These are phyloP conservation scores for Gari tellinella DNA, from an alignment of 2,888 invertebrate species.

Conservation along the genomic window DNA sequence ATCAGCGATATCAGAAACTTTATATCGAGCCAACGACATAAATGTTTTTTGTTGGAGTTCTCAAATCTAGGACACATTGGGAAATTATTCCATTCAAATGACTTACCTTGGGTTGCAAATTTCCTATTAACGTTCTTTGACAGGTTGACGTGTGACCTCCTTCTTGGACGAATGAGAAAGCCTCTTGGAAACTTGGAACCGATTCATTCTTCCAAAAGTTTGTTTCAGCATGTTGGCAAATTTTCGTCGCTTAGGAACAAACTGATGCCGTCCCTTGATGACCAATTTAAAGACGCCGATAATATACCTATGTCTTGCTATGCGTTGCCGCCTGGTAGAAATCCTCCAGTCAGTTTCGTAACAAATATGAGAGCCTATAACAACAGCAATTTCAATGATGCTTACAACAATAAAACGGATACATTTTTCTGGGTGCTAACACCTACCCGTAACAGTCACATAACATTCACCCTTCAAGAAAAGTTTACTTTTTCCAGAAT, in stretches of 20 bases:
- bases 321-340: slow-evolving; percentile 54
- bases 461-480: slow-evolving; percentile 53
- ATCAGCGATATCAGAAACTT: slow-evolving; percentile 78
- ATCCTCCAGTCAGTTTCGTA: slow-evolving; percentile 82
- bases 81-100: slow-evolving; percentile 64
- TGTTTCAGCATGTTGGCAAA: slow-evolving; percentile 70
- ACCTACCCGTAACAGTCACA: slow-evolving; percentile 44
- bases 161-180: slow-evolving; percentile 55
- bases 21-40: slow-evolving; percentile 65
- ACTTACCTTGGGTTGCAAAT: slow-evolving; percentile 65
- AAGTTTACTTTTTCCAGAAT: slow-evolving; percentile 60
- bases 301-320: slow-evolving; percentile 19
- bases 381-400: slow-evolving; percentile 65
- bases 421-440: slow-evolving; percentile 62
- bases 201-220: slow-evolving; percentile 44
- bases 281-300: slow-evolving; percentile 46
- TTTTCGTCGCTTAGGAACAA: slow-evolving; percentile 66
- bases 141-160: slow-evolving; percentile 66
- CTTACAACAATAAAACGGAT: slow-evolving; percentile 68
- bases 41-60: slow-evolving; percentile 63
- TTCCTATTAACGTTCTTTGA: slow-evolving; percentile 78
- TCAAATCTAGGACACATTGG: slow-evolving; percentile 72
- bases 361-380: slow-evolving; percentile 73
- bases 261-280: slow-evolving; percentile 65
- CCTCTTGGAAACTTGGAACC: slow-evolving; percentile 56